Evolutionary conservation across 2,888 invertebrate genomes (phyloP), one percentile per base, ranked within the genome.

Genomic region (Graphium colonna): DNA sequence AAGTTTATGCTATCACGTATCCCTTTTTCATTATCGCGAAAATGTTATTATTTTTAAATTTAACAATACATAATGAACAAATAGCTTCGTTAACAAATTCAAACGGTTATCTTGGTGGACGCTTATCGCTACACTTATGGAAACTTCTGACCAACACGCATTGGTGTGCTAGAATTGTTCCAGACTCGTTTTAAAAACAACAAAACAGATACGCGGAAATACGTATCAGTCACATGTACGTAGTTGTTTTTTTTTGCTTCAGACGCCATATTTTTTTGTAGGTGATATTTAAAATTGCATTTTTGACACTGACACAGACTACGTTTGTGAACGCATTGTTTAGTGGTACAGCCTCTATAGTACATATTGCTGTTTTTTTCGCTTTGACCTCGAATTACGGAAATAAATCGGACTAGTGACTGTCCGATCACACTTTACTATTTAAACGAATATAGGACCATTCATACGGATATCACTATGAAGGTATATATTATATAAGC

Each of bases 61-160:
- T 12, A 46, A 3, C 50, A 39, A 44, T 28, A 38, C 15, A 33
- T 7, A 33, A n/a, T 15, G 8, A 12, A 13, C 12, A 38, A 12
- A 13, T 39, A 36, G 39, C 16, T n/a, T 21, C 40, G 49, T 18
- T 31, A 31, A 53, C 44, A 49, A 53, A 53, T 43, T 53, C 39
- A 39, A 40, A 9, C 44, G 21, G 49, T 53, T 65, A 69, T 66
- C 62, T 55, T 60, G 55, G 52, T 58, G 58, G 57, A 51, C 63
- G 68, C 75, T 81, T 85, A 83, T 69, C 69, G 45, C 56, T 49
- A 46, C 56, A 71, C 72, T 75, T 52, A 63, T 79, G 84, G 82
- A 84, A 83, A 82, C 75, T 79, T 82, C 68, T 79, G 77, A 70
- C 71, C 74, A 71, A 39, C 21, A 33, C 46, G 36, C 36, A 36